Evolutionary conservation across 2,888 invertebrate species (phyloP).

Genomic region (Dicycla oo): DNA sequence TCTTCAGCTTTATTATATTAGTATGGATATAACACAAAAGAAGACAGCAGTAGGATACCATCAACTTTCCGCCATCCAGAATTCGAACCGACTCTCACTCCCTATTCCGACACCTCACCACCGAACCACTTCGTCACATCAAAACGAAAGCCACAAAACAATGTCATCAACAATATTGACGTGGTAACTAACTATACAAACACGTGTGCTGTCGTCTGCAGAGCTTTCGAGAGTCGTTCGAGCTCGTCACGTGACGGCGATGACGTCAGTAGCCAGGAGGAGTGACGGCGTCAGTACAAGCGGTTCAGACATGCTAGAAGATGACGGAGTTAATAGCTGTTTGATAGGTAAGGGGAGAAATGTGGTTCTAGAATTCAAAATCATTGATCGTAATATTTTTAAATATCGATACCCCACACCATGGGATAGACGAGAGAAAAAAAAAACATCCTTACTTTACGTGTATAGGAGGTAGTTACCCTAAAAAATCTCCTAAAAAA

Average conservation of each 20-base stretch:
- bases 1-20: too few relatives aligned
- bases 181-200: constrained; percentile 8
- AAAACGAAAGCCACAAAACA: not conserved
- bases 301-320: not conserved
- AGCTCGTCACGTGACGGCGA: constrained; percentile 35
- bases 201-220: constrained; percentile 43
- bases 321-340: not conserved
- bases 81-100: not conserved
- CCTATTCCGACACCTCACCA: not conserved
- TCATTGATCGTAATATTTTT: too few relatives aligned
- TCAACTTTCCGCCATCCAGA: not conserved
- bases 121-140: not conserved
- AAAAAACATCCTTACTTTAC: too few relatives aligned
- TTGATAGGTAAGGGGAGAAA: not conserved
- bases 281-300: constrained; percentile 28
- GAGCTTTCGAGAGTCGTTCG: not conserved
- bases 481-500: too few relatives aligned
- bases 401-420: too few relatives aligned
- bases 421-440: too few relatives aligned
- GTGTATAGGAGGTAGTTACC: too few relatives aligned
- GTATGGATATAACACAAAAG: not conserved
- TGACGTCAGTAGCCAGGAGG: constrained; percentile 41
- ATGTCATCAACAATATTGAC: constrained; percentile 18
- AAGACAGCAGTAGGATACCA: not conserved
- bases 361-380: not conserved